Percentiles rank a stretch among this genome's conserved stretches.
Evolutionary conservation across 2,888 invertebrate species (phyloP).

Genomic region (Linhomoeus sp.): DNA sequence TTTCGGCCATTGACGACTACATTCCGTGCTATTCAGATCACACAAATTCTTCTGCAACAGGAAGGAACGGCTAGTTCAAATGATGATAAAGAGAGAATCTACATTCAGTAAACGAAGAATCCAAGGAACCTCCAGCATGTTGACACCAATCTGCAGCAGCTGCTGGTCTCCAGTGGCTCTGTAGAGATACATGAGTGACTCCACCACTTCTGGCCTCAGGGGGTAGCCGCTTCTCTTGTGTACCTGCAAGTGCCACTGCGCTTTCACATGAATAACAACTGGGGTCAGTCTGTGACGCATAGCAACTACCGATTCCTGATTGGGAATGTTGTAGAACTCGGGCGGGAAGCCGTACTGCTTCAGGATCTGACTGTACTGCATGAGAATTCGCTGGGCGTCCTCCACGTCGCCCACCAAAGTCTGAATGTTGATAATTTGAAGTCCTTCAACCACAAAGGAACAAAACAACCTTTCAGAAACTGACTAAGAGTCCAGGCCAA

Average conservation of each 20-base stretch:
- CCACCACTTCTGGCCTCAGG: conserved; percentile 78
- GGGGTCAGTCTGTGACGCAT: too few species aligned
- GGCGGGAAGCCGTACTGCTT: conserved; percentile 91
- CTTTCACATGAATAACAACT: too few species aligned
- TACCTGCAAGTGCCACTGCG: not conserved
- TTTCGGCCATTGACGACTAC: too few species aligned
- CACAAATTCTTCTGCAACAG: too few species aligned
- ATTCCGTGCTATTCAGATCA: too few species aligned
- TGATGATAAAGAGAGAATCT: not conserved
- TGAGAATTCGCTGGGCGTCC: conserved; percentile 71
- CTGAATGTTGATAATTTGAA: conserved; percentile 18
- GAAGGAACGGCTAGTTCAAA: too few species aligned
- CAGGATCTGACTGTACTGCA: conserved; percentile 79
- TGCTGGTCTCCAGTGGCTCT: conserved; percentile 78
- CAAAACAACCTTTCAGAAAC: not conserved
- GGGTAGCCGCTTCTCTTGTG: conserved; percentile 70
- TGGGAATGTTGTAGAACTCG: conserved; percentile 84
- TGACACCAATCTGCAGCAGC: conserved; percentile 73
- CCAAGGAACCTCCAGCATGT: conserved; percentile 46
- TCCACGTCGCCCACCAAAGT: conserved; percentile 55
- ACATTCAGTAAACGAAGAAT: not conserved
- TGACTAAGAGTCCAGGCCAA: conserved; percentile 76
- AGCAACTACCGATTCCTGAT: conserved; percentile 24
- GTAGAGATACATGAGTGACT: conserved; percentile 90
- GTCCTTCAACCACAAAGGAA: not conserved